Evolutionary conservation across 2,797 vertebrate species (phyloP).

Genomic region (Galagoides demidoff): DNA sequence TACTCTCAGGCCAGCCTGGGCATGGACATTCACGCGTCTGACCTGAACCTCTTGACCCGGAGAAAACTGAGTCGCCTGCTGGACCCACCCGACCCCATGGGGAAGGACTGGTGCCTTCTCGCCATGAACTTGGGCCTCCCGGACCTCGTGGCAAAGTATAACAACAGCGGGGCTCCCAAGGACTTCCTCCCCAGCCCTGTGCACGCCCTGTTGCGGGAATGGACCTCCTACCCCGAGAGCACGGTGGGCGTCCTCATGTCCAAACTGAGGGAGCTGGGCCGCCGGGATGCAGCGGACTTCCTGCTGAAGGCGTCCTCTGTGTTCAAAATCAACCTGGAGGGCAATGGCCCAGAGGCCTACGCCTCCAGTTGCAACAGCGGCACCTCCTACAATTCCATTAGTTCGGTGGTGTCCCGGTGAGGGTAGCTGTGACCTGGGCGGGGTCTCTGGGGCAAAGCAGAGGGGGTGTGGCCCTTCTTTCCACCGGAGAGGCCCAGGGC

Average conservation of each 20-base stretch:
- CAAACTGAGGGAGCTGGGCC: slow-evolving; percentile 96
- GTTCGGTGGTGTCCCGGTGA: slow-evolving; percentile 98
- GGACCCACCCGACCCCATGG: slow-evolving; percentile 96
- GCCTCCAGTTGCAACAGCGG: slow-evolving; percentile 95
- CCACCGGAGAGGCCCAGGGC: slow-evolving; percentile 51
- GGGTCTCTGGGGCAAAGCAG: slow-evolving; percentile 63
- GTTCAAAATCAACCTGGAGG: slow-evolving; percentile 94
- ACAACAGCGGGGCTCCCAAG: slow-evolving; percentile 89
- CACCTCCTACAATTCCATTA: slow-evolving; percentile 96
- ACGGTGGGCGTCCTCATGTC: slow-evolving; percentile 94
- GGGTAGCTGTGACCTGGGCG: slow-evolving; percentile 62
- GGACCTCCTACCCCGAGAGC: slow-evolving; percentile 92
- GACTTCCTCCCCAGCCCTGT: slow-evolving; percentile 92
- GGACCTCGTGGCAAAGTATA: slow-evolving; percentile 96
- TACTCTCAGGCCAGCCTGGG: slow-evolving; percentile 95
- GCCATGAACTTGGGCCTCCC: slow-evolving; percentile 98
- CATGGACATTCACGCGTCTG: slow-evolving; percentile 92
- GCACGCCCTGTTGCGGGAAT: slow-evolving; percentile 94
- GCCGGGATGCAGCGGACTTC: slow-evolving; percentile 96
- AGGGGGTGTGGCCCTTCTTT: background rate
- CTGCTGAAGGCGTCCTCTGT: slow-evolving; percentile 95
- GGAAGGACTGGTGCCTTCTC: slow-evolving; percentile 99
- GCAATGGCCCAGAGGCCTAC: slow-evolving; percentile 89
- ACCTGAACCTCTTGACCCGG: slow-evolving; percentile 92
- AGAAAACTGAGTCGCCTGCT: slow-evolving; percentile 96